Conservation (phyloP, 2,113 vertebrate species). For the Nycticebus coucang region DNA sequence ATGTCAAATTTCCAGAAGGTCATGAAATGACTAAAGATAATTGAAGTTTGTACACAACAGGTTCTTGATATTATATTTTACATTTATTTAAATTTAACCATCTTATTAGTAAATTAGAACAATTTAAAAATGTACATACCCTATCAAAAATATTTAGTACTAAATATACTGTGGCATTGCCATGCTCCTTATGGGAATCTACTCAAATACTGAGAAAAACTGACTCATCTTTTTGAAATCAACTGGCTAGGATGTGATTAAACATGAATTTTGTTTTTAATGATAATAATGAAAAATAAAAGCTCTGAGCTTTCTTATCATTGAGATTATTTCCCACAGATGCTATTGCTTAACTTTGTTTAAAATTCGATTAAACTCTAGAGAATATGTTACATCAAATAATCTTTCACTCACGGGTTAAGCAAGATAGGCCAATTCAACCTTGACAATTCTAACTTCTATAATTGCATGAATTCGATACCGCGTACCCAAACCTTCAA, state of each 20-base stretch:
- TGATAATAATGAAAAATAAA: slow-evolving; percentile 22
- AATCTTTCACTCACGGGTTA: slow-evolving; percentile 44
- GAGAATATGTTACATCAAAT: slow-evolving; percentile 19
- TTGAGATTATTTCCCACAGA: slow-evolving; percentile 61
- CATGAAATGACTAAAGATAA: neutral
- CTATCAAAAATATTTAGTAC: neutral
- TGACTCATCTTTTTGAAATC: neutral
- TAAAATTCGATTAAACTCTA: slow-evolving; percentile 61
- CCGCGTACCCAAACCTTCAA: slow-evolving; percentile 55
- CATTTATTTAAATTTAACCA: neutral
- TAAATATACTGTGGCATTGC: neutral
- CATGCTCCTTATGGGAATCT: neutral
- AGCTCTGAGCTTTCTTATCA: slow-evolving; percentile 26
- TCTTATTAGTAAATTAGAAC: neutral
- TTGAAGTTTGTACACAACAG: neutral
- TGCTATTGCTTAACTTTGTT: slow-evolving; percentile 16
- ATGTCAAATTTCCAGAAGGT: neutral
- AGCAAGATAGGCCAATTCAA: neutral
- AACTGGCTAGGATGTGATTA: neutral
- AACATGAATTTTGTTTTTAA: neutral
- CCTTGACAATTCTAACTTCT: slow-evolving; percentile 53
- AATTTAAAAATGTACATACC: neutral
- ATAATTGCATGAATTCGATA: slow-evolving; percentile 59
- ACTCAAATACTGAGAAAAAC: neutral
- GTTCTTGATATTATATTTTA: neutral